Percentiles rank a stretch among this genome's conserved stretches.
Evolutionary conservation across 2,888 invertebrate genomes (phyloP).

Genomic region (Torymus tubicola): DNA sequence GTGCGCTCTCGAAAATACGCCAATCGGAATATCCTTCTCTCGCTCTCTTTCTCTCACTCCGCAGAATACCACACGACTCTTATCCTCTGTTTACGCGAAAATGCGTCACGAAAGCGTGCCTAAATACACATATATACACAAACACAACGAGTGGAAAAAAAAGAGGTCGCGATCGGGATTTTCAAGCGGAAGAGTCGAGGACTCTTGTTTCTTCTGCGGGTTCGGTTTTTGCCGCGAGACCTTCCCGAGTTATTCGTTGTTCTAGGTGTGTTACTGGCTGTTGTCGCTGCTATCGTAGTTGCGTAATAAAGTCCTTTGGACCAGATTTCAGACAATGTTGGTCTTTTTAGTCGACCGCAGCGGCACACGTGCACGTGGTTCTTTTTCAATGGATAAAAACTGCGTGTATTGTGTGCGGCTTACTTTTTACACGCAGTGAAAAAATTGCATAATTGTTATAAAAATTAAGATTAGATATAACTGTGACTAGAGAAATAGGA

Average conservation of each 20-base stretch:
- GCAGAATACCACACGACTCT: neutral
- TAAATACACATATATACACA: neutral
- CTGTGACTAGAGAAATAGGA: too few species aligned
- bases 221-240: neutral
- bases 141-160: neutral
- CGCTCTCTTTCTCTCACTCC: too few species aligned
- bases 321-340: neutral
- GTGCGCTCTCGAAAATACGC: too few species aligned
- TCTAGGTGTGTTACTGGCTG: neutral
- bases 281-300: neutral
- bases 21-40: too few species aligned
- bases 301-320: conserved; percentile 2
- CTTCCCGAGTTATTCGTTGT: neutral
- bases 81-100: neutral
- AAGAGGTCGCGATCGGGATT: neutral
- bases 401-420: too few species aligned
- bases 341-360: neutral
- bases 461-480: too few species aligned
- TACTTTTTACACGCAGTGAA: too few species aligned
- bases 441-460: too few species aligned
- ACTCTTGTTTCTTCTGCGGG: neutral
- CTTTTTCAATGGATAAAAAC: neutral
- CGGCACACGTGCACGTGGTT: neutral
- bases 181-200: neutral
- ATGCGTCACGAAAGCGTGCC: neutral